A percentile compares a stretch with the other conserved stretches of the same genome.
These are phyloP conservation scores for Pocillopora meandrina DNA, from an alignment of 92 coral and sea anemone genomes.

Conservation along the genomic window DNA sequence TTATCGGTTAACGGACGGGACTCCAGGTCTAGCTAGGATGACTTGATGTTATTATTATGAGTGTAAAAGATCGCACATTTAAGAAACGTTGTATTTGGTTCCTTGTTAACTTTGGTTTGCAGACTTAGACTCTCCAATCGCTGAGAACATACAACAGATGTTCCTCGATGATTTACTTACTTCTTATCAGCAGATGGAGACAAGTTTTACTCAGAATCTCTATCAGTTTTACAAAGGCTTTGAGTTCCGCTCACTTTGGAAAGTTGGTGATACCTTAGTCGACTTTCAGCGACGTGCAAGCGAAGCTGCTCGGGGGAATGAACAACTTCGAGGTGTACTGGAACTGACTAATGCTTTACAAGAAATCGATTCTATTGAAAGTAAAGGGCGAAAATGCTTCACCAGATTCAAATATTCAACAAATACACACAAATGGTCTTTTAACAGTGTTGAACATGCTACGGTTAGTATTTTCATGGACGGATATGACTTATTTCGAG, in stretches of 20 bases:
- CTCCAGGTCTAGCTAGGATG: no score
- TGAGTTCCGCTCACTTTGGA: slow-evolving; percentile 14
- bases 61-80: no score
- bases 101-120: no score
- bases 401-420: neutral
- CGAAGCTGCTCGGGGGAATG: neutral
- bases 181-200: slow-evolving; percentile 3
- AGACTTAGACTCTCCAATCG: neutral
- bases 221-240: slow-evolving; percentile 7
- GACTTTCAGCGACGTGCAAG: neutral
- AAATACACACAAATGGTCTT: neutral
- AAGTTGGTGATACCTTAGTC: neutral
- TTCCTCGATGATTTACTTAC: slow-evolving; percentile 10
- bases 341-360: neutral
- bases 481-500: no score
- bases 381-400: neutral
- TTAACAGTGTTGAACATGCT: neutral
- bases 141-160: slow-evolving; percentile 15
- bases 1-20: no score
- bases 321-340: neutral
- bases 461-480: neutral
- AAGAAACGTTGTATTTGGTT: neutral
- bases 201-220: neutral
- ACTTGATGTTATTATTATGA: no score
- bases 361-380: neutral